Evolutionary conservation across 2,113 vertebrate species (phyloP).

Genomic region (Phalacrocorax brasilianus): DNA sequence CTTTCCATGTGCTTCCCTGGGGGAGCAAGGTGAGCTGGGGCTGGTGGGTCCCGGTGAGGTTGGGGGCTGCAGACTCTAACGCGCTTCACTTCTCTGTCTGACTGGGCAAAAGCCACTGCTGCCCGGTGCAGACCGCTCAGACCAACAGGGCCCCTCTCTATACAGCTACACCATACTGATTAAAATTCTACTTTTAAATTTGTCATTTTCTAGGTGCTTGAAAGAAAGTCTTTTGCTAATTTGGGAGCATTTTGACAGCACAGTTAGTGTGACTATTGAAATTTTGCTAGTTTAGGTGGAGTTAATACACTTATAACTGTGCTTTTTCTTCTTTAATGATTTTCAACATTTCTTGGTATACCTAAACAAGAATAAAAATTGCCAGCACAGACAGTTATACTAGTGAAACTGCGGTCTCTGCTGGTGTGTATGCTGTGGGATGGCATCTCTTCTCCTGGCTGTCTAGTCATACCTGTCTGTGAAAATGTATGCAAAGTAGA

Average conservation of each 20-base stretch:
- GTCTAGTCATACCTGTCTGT: neutral
- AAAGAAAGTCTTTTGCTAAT: neutral
- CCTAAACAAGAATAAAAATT: neutral
- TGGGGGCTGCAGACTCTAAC: neutral
- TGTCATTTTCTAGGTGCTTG: neutral
- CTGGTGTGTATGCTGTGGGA: neutral
- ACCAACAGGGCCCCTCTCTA: neutral
- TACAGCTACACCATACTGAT: neutral
- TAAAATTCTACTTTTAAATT: neutral
- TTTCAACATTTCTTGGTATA: neutral
- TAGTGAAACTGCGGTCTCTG: neutral
- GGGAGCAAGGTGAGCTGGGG: neutral
- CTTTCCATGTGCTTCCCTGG: neutral
- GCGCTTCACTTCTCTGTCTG: neutral
- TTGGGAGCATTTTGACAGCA: neutral
- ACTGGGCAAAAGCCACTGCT: neutral
- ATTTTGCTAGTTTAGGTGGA: neutral
- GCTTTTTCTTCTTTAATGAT: neutral
- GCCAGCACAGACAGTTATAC: neutral
- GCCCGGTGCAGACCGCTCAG: rapidly evolving
- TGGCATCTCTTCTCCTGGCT: neutral
- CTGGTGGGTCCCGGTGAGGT: neutral
- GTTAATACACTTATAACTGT: neutral
- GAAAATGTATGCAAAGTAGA: neutral
- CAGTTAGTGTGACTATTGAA: neutral